Conservation (phyloP, 2,797 vertebrate genomes). For the Alectoris magna region DNA sequence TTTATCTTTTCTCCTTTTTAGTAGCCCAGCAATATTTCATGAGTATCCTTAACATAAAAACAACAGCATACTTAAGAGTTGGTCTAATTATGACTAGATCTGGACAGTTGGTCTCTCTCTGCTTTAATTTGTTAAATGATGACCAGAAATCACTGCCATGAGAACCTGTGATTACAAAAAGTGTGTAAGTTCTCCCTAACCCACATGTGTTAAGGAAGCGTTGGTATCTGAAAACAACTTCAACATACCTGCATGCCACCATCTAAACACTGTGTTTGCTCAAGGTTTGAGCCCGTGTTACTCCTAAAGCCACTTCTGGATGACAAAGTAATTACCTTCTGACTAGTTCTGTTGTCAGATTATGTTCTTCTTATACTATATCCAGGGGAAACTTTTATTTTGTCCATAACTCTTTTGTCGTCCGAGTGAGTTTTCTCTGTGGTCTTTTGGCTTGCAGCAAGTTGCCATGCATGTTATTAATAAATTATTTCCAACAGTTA, state of each 20-base stretch:
- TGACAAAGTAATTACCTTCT: slow-evolving; percentile 30
- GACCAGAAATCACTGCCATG: not conserved
- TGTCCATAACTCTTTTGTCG: not conserved
- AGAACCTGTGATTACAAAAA: not conserved
- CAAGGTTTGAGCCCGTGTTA: not conserved
- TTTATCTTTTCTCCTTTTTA: not conserved
- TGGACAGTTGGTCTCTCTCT: not conserved
- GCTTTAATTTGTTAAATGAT: not conserved
- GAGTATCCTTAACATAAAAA: not conserved
- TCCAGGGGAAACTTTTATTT: slow-evolving; percentile 9
- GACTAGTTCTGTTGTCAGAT: not conserved
- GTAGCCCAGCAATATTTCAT: not conserved
- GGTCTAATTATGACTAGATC: not conserved
- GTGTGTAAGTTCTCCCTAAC: not conserved
- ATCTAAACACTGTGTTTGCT: not conserved
- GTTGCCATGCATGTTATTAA: not conserved
- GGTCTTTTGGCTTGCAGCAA: not conserved
- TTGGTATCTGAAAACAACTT: not conserved
- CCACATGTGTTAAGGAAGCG: not conserved
- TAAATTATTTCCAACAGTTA: not conserved
- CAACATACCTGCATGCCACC: not conserved
- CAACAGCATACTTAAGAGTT: not conserved
- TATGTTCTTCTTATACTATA: not conserved
- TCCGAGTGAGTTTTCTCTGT: not conserved
- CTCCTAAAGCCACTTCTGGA: slow-evolving; percentile 5